Evolutionary conservation across 2,113 vertebrate species (phyloP), one percentile per base, ranked within the genome.

Genomic region (Rhinolophus sinicus): DNA sequence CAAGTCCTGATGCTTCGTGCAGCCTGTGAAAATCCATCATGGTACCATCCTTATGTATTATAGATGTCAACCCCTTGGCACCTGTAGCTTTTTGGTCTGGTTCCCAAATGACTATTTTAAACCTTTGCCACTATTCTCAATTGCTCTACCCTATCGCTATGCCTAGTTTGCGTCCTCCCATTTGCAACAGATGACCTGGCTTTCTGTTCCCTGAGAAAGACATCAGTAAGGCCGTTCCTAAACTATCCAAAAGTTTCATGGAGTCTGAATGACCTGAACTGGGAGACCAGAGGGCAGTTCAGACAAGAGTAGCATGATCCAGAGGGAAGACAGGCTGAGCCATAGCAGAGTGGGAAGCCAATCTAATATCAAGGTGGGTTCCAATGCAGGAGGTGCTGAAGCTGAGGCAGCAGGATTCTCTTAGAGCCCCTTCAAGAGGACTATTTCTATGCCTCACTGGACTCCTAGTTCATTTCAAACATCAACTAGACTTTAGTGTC

Each of bases 381-480:
- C 24, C 60, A 11, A 0, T 18, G 44, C 3, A 38, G 26, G 18
- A 75, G 30, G 22, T 19, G 38, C 65, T 35, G 56, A 40, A 19
- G 8, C 64, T 5, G 65, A 95, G 33, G 35, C 33, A 44, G 50
- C 6, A 26, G 38, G 33, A 26, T 26, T 24, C 9, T 6, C 18
- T 62, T 56, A 38, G n/a, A 87, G 9, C 18, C 12, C 2, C 50
- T 78, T 91, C n/a, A 5, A 22, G 0, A 72, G 7, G 35, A 81
- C 38, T 52, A 5, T 26, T n/a, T 67, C 30, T 81, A 13, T 84
- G 58, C 14, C n/a, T 75, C 50, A 28, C 9, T n/a, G 33, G 52
- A 90, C 86, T 94, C 96, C 76, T 81, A 69, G 35, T 40, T 67
- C 15, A 21, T 47, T 90, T 95, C 67, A 88, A n/a, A 64, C 77